Conservation (phyloP, 2,113 vertebrate species). For the Actenoides hombroni region DNA sequence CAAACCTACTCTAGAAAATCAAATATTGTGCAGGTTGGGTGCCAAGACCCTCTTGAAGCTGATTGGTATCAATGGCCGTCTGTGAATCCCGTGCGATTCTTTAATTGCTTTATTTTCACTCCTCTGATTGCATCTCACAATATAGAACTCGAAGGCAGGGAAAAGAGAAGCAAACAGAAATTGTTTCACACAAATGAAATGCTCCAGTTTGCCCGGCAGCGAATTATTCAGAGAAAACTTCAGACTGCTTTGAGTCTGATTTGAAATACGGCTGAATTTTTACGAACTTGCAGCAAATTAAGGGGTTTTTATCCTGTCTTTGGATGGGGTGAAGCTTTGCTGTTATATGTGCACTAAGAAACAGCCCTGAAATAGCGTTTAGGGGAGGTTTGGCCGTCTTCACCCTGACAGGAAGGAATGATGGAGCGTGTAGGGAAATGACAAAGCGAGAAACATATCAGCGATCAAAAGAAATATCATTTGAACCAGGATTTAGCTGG, state of each 20-base stretch:
- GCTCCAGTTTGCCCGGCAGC: background rate
- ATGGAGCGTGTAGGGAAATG: background rate
- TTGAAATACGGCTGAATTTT: background rate
- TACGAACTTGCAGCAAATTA: background rate
- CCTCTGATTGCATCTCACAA: background rate
- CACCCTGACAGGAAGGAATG: background rate
- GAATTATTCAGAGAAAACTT: background rate
- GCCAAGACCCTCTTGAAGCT: conserved; percentile 40
- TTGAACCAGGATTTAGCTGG: background rate
- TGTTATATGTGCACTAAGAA: background rate
- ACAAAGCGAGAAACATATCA: fast-evolving
- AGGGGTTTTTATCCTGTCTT: background rate
- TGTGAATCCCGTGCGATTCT: background rate
- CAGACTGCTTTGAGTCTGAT: background rate
- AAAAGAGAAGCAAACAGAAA: background rate
- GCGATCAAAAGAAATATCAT: background rate
- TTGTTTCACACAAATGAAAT: background rate
- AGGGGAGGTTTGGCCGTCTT: background rate
- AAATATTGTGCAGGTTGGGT: conserved; percentile 17
- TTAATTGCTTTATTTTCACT: conserved; percentile 51
- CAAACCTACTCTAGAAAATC: background rate
- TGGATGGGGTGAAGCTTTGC: background rate
- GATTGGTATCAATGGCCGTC: background rate
- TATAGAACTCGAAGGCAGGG: background rate
- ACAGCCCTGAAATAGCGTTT: background rate